phyloP scores from a whole-genome alignment of 2,888 invertebrate genomes.

The Pseudeuparius sepicola region DNA sequence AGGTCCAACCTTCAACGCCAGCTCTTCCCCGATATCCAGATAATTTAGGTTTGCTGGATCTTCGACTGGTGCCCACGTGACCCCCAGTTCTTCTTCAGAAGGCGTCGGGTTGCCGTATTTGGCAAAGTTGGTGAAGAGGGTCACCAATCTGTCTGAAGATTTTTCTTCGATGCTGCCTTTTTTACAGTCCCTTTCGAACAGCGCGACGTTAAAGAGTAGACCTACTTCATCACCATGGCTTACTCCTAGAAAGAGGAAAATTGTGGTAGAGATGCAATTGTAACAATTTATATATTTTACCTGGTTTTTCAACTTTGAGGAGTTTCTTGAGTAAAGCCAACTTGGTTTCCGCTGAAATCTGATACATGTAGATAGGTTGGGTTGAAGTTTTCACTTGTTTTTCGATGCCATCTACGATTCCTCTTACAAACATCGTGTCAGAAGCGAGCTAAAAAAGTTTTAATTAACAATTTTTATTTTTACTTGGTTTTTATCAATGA shows the following conservation, averaged over 20 bases:
- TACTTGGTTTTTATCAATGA: too few relatives aligned
- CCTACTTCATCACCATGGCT: slow-evolving; percentile 34
- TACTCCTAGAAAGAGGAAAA: slow-evolving; percentile 26
- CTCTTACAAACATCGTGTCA: too few relatives aligned
- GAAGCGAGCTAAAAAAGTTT: too few relatives aligned
- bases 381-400: too few relatives aligned
- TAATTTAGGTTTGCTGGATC: slow-evolving; percentile 24
- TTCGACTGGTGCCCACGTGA: slow-evolving; percentile 29
- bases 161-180: slow-evolving; percentile 27
- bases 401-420: too few relatives aligned
- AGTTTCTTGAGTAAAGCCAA: too few relatives aligned
- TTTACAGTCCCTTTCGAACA: slow-evolving; percentile 22
- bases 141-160: slow-evolving; percentile 28
- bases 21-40: slow-evolving; percentile 29
- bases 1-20: slow-evolving; percentile 27
- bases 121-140: slow-evolving; percentile 34
- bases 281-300: too few relatives aligned
- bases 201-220: slow-evolving; percentile 29
- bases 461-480: too few relatives aligned
- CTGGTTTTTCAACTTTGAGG: too few relatives aligned
- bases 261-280: too few relatives aligned
- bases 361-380: too few relatives aligned
- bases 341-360: too few relatives aligned
- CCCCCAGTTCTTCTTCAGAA: slow-evolving; percentile 22
- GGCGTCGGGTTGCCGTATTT: slow-evolving; percentile 31